Evolutionary conservation across 2,797 vertebrate genomes (phyloP).

Genomic region (Cossypha caffra): DNA sequence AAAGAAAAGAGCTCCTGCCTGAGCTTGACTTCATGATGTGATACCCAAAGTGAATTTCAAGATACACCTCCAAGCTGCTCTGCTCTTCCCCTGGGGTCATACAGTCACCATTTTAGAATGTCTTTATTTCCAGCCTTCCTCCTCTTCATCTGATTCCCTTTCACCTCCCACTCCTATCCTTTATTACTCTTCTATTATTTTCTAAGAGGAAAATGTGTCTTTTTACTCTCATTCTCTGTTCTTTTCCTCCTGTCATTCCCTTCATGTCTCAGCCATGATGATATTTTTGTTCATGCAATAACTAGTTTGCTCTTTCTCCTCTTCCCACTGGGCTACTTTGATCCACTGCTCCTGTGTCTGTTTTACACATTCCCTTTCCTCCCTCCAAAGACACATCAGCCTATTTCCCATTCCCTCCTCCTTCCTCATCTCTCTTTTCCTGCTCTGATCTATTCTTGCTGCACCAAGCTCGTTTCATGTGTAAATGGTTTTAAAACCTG

Average conservation of each 20-base stretch:
- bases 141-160: constrained; percentile 42
- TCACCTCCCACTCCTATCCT: constrained; percentile 14
- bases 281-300: constrained; percentile 47
- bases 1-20: neutral
- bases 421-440: constrained; percentile 36
- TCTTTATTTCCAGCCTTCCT: constrained; percentile 37
- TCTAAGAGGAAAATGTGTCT: constrained; percentile 22
- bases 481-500: neutral
- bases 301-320: constrained; percentile 65
- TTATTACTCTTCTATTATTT: constrained; percentile 25
- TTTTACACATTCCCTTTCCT: constrained; percentile 50
- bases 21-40: neutral
- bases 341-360: constrained; percentile 25
- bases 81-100: constrained; percentile 26
- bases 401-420: constrained; percentile 38
- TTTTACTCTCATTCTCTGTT: constrained; percentile 19
- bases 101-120: neutral
- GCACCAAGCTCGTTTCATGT: neutral
- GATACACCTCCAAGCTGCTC: neutral
- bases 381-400: constrained; percentile 37
- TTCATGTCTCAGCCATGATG: constrained; percentile 36
- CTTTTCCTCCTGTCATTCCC: constrained; percentile 39
- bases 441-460: constrained; percentile 51
- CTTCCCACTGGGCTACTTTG: constrained; percentile 54
- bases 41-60: neutral